phyloP scores from a whole-genome alignment of 2,113 vertebrate genomes.

The Tor tambroides region DNA sequence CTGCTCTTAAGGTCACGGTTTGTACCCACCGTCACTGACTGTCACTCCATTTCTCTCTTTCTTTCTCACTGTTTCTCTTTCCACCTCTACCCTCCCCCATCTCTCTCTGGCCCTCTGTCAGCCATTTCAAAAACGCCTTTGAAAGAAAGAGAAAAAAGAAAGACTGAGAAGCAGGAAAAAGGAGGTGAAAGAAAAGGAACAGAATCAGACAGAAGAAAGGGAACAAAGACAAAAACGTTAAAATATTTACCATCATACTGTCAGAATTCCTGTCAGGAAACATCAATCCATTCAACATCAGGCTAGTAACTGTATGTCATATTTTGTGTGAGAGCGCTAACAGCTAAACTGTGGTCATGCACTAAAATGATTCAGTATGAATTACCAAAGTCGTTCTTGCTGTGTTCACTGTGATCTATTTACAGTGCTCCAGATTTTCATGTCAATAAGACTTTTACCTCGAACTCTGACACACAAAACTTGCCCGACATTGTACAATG shows the following conservation, averaged over 20 bases:
- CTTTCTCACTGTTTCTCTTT: conserved; percentile 37
- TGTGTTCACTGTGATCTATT: background rate
- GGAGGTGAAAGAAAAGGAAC: background rate
- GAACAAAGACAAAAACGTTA: conserved; percentile 10
- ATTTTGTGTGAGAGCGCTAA: background rate
- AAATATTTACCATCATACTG: conserved; percentile 24
- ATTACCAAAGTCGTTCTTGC: background rate
- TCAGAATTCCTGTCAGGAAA: conserved; percentile 8
- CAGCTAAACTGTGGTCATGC: background rate
- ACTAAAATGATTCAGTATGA: background rate
- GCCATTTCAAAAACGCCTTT: conserved; percentile 49
- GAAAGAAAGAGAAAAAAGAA: conserved; percentile 26
- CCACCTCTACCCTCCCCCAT: conserved; percentile 40
- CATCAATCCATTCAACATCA: conserved; percentile 56
- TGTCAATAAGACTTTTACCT: background rate
- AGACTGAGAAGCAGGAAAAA: background rate
- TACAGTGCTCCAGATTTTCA: background rate
- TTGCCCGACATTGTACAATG: no score
- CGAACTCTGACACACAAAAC: background rate
- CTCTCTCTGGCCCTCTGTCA: conserved; percentile 41
- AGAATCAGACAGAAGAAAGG: background rate
- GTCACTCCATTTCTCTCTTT: conserved; percentile 56
- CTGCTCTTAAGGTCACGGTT: conserved; percentile 57
- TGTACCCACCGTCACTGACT: conserved; percentile 56
- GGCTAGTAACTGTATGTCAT: background rate